Evolutionary conservation across 2,797 vertebrate species (phyloP), one percentile per base, ranked within the genome.

Genomic region (Lophotriccus pileatus): DNA sequence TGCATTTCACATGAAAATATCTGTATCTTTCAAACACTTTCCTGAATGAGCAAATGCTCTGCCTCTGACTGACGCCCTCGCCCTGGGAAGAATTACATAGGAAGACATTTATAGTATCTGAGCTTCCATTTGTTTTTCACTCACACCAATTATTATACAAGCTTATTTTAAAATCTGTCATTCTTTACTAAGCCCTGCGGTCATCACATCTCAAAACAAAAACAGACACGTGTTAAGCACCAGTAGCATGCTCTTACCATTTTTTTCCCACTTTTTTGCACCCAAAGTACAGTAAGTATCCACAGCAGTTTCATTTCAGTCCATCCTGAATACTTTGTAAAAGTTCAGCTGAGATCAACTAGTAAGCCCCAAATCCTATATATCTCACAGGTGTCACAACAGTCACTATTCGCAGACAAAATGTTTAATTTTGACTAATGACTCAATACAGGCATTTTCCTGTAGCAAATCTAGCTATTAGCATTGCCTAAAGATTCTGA

Each of bases 131-230:
- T 92, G 91, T 87, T 92, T 95, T 92, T 88, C 36, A 46, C 39
- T 81, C 77, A 84, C 59, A 91, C 10, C 59, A 79, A 79, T 84
- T 94, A 95, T 78, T 91, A 77, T 52, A 76, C 34, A 84, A 76
- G 37, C 34, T 86, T 93, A 94, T 92, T 97, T 94, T 84, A 84
- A 97, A 95, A 90, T 36, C 69, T 84, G 27, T 41, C 36, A 72
- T 60, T 87, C 69, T 96, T 94, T 92, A 91, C 63, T 36, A 69
- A 92, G 70, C 25, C 81, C 76, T 88, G 89, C n/a, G 68, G 84
- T 88, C 76, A 89, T 39, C 91, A 81, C 80, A 75, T 44, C 52
- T 89, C 84, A 91, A 92, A 97, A 92, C 53, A 95, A 92, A 91
- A 89, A 8, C 32, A 92, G 73, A 63, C 1, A 21, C 44, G 67